These are phyloP conservation scores for Ammodytes marinus DNA, from an alignment of 2,113 vertebrate genomes.

Conservation along the genomic window DNA sequence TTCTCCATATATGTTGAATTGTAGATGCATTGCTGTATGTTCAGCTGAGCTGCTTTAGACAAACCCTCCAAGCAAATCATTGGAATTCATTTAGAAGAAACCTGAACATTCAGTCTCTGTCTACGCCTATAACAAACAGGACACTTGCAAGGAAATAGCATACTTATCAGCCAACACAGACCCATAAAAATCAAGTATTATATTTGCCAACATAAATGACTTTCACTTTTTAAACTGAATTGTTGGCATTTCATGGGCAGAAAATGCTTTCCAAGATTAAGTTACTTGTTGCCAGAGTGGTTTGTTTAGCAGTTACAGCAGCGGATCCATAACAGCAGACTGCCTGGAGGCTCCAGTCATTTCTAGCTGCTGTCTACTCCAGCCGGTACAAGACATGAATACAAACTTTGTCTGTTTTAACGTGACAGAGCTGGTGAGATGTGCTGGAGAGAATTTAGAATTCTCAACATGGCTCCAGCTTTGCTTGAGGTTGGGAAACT, in stretches of 20 bases:
- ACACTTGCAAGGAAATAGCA: conserved; percentile 7
- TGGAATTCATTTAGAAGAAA: no score
- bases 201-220: background rate
- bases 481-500: conserved; percentile 8
- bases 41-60: no score
- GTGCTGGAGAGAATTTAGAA: conserved; percentile 11
- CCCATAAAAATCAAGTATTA: background rate
- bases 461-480: conserved; percentile 1
- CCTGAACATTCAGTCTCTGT: no score
- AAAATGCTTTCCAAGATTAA: background rate
- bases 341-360: conserved; percentile 6
- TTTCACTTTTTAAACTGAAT: background rate
- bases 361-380: conserved; percentile 8
- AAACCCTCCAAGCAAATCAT: no score
- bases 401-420: conserved; percentile 7
- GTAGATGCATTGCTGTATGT: background rate
- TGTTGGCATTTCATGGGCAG: conserved; percentile 9
- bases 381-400: conserved; percentile 24
- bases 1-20: background rate
- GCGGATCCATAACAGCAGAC: conserved; percentile 10
- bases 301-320: conserved; percentile 19
- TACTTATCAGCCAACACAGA: background rate
- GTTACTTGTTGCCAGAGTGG: background rate
- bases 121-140: background rate
- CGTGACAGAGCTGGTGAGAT: conserved; percentile 12